Conservation (phyloP, 2,888 invertebrate genomes). For the Heliconius erato region DNA sequence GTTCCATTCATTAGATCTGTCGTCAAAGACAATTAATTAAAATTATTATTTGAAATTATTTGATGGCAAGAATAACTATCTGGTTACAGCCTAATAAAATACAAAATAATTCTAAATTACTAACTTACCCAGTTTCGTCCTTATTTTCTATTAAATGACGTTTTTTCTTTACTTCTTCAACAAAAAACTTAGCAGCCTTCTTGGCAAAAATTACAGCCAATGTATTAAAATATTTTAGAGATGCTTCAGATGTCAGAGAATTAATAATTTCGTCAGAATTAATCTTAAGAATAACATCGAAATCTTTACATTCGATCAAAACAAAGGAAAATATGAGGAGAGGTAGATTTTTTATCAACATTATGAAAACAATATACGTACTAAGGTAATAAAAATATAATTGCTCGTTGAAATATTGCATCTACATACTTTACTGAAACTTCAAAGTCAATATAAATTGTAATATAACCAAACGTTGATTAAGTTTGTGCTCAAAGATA, state of each 20-base stretch:
- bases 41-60: neutral
- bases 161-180: constrained; percentile 58
- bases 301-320: constrained; percentile 42
- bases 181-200: constrained; percentile 60
- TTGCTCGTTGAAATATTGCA: constrained; percentile 25
- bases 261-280: constrained; percentile 60
- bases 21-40: neutral
- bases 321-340: constrained; percentile 47
- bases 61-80: neutral
- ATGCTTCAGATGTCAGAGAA: constrained; percentile 59
- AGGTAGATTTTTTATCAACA: constrained; percentile 56
- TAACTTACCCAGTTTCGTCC: neutral
- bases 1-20: neutral
- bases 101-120: neutral
- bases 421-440: constrained; percentile 19
- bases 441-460: constrained; percentile 16
- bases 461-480: constrained; percentile 9
- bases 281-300: constrained; percentile 56
- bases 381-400: constrained; percentile 29
- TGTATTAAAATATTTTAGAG: constrained; percentile 59
- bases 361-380: constrained; percentile 54
- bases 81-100: no score
- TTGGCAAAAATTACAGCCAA: constrained; percentile 62
- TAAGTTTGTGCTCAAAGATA: neutral
- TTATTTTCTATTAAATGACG: constrained; percentile 26